Evolutionary conservation across 2,797 vertebrate species (phyloP).

Genomic region (Rhynchonycteris naso): DNA sequence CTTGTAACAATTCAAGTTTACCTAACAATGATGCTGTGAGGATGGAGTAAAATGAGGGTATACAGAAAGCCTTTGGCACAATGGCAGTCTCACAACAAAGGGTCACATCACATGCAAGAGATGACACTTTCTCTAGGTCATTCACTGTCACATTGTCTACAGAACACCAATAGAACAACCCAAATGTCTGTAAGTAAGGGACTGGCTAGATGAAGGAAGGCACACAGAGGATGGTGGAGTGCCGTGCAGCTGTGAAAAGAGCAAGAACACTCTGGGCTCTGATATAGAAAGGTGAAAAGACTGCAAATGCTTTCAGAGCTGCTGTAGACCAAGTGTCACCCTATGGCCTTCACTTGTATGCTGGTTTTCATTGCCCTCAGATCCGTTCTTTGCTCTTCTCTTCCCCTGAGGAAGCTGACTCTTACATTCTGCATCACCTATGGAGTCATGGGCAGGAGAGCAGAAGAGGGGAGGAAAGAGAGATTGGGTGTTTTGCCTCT

Average conservation of each 20-base stretch:
- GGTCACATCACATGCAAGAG: neutral
- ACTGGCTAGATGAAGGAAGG: neutral
- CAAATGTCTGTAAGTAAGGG: neutral
- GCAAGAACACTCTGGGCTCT: neutral
- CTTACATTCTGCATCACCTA: neutral
- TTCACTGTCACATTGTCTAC: neutral
- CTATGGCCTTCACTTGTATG: fast-evolving
- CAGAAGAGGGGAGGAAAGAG: neutral
- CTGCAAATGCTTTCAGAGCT: neutral
- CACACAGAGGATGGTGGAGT: neutral
- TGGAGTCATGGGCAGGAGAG: neutral
- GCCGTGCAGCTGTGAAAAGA: neutral
- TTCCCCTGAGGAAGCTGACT: neutral
- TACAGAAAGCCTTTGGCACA: neutral
- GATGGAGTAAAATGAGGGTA: neutral
- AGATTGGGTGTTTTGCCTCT: neutral
- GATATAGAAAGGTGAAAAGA: neutral
- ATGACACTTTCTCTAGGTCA: too few species aligned
- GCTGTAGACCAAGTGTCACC: neutral
- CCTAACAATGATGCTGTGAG: neutral
- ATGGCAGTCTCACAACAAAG: neutral
- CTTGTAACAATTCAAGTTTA: neutral
- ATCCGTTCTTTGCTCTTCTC: neutral
- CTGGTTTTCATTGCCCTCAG: neutral
- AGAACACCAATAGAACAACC: neutral